Conservation (phyloP, 2,797 vertebrate species). For the Poecilia gillii region DNA sequence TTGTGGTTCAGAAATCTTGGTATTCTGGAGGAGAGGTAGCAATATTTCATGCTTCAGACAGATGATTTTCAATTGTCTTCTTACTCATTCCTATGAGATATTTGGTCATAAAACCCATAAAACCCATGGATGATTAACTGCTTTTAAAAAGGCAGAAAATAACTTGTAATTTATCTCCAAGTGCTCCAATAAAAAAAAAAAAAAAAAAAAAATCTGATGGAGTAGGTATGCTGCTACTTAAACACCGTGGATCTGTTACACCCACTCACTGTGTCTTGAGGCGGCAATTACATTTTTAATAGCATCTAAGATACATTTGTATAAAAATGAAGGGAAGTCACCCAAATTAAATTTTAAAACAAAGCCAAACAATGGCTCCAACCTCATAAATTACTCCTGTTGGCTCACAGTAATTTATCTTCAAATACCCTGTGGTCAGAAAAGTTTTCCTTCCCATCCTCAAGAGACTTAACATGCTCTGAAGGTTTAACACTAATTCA, state of each 20-base stretch:
- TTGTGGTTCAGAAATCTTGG: neutral
- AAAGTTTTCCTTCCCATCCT: conserved; percentile 49
- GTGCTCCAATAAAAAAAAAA: neutral
- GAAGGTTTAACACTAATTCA: conserved; percentile 65
- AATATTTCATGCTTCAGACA: neutral
- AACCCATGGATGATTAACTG: neutral
- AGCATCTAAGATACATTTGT: conserved; percentile 53
- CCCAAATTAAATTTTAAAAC: conserved; percentile 53
- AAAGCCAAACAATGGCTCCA: conserved; percentile 56
- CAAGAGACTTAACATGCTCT: conserved; percentile 64
- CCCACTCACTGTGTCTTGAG: conserved; percentile 34
- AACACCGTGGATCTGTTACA: conserved; percentile 31
- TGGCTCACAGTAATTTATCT: conserved; percentile 70
- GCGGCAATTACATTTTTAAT: conserved; percentile 56
- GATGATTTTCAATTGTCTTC: neutral
- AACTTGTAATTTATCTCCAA: neutral
- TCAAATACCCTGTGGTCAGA: conserved; percentile 63
- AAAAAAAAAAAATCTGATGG: neutral
- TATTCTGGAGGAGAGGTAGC: neutral
- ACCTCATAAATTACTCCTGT: conserved; percentile 67
- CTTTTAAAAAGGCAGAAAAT: neutral
- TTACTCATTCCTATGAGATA: neutral
- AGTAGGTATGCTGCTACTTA: conserved; percentile 13
- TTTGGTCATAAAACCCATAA: neutral
- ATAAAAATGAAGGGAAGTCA: conserved; percentile 44